Percentiles rank a stretch among this genome's conserved stretches.
Conservation (phyloP, 2,888 invertebrate species). For the Agonopterix arenella region DNA sequence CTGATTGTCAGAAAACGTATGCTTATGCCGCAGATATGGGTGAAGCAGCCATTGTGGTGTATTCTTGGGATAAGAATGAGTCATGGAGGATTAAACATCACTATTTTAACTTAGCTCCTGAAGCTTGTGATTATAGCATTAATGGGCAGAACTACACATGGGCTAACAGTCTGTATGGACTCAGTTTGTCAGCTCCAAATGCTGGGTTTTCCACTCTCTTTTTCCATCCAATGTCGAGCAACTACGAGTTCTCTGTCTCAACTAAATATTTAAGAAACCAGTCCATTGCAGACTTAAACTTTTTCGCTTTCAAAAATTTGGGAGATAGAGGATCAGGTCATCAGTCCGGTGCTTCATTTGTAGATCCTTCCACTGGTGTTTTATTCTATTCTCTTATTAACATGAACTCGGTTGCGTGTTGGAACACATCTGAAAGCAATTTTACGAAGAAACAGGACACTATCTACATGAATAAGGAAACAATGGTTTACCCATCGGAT, state of each 20-base stretch:
- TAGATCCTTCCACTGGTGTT: constrained; percentile 83
- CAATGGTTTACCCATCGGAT: constrained; percentile 87
- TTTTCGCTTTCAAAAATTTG: constrained; percentile 80
- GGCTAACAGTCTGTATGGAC: constrained; percentile 87
- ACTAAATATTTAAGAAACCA: constrained; percentile 81
- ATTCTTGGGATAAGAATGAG: constrained; percentile 82
- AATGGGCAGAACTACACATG: constrained; percentile 83
- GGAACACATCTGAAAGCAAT: constrained; percentile 82
- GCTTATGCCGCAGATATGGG: constrained; percentile 85
- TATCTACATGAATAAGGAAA: constrained; percentile 82
- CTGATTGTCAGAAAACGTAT: constrained; percentile 82
- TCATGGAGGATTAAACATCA: constrained; percentile 87
- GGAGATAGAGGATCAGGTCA: constrained; percentile 84
- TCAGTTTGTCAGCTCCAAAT: constrained; percentile 81
- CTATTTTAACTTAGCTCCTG: constrained; percentile 82
- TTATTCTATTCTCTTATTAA: constrained; percentile 86
- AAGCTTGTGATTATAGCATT: constrained; percentile 84
- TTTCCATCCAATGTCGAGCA: constrained; percentile 88
- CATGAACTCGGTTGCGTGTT: constrained; percentile 86
- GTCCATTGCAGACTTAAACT: constrained; percentile 72
- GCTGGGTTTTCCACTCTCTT: constrained; percentile 83
- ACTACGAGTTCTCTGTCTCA: constrained; percentile 85
- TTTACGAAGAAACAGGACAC: constrained; percentile 85
- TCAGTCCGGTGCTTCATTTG: constrained; percentile 84
- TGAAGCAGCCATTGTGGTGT: constrained; percentile 83